Percentiles rank a stretch among this genome's conserved stretches.
Conservation (phyloP, 2,113 vertebrate species). For the Sturnira hondurensis region DNA sequence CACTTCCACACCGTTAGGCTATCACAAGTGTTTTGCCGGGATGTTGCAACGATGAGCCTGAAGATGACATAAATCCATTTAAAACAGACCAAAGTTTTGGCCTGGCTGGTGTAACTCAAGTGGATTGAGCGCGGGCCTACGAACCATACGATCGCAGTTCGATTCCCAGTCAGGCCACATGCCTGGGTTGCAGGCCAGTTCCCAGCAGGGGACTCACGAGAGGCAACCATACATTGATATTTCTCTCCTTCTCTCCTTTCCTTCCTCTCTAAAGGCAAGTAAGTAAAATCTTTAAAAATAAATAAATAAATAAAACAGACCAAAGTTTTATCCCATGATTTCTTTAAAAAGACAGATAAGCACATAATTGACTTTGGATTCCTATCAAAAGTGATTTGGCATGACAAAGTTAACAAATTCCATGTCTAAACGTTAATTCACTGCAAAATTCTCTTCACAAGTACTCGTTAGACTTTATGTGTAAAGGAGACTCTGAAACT, state of each 20-base stretch:
- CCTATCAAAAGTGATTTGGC: constrained; percentile 7
- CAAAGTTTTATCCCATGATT: constrained; percentile 8
- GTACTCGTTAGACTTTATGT: background rate
- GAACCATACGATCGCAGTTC: too few species aligned
- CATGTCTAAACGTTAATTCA: background rate
- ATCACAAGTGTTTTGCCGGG: background rate
- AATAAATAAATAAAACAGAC: constrained; percentile 26
- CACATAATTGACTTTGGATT: background rate
- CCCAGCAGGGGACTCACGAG: too few species aligned
- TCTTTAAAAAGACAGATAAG: background rate
- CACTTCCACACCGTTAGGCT: background rate
- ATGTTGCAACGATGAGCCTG: background rate
- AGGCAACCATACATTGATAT: too few species aligned
- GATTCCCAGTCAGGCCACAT: too few species aligned
- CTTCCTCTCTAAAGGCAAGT: too few species aligned
- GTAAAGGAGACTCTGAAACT: background rate
- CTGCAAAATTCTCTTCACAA: background rate
- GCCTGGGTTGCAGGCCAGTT: too few species aligned
- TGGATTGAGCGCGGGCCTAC: too few species aligned
- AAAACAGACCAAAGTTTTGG: constrained; percentile 18
- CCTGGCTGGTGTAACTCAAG: too few species aligned
- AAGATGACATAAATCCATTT: background rate
- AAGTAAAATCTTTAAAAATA: too few species aligned
- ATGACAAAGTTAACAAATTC: constrained; percentile 11
- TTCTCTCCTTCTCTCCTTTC: too few species aligned